Base-by-base conservation (phyloP, 2,888 invertebrate species). In the Sussaba pulchella region DNA sequence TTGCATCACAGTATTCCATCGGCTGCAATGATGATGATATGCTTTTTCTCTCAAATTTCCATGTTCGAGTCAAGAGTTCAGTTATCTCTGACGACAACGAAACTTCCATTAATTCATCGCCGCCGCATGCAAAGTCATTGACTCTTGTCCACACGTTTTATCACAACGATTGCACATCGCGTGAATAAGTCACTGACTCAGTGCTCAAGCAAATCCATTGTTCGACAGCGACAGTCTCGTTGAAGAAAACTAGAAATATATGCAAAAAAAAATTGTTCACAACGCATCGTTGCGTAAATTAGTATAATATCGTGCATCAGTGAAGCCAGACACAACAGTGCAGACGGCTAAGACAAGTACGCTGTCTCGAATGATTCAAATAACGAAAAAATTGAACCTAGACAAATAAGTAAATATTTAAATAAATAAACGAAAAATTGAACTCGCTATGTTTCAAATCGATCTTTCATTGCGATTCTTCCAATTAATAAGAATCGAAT, bases 141-240 rank as follows among this genome's bases (percentile, higher is more conserved):
- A 26, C 52, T 14, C 24, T 54, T 54, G n/a, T 14, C n/a, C 26
- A 54, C 14, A 26, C 24, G 14, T 14, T 26, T 26, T 54, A 54
- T 54, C 52, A 24, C 14, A n/a, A 54, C 14, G 8, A 26, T 54
- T 26, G 8, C 17, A 24, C n/a, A n/a, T 24, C 26, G 52, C 26
- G 24, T 26, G 52, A 54, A 26, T n/a, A 14, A 26, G 52, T 54
- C 52, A 54, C 52, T 54, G 52, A 52, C 52, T 52, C 17, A n/a
- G 39, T 54, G 26, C 17, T 4, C 52, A 26, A 24, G 6, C 6
- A 26, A 14, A 54, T n/a, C 14, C 6, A 54, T n/a, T n/a, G 24
- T 54, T 26, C 26, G 52, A n/a, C 52, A 24, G 52, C 19, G 12
- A 21, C 0, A 54, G n/a, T 54, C 52, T 12, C 5, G 5, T 5